Evolutionary conservation across 2,113 vertebrate species (phyloP).

Genomic region (Psammodynastes pulverulentus): DNA sequence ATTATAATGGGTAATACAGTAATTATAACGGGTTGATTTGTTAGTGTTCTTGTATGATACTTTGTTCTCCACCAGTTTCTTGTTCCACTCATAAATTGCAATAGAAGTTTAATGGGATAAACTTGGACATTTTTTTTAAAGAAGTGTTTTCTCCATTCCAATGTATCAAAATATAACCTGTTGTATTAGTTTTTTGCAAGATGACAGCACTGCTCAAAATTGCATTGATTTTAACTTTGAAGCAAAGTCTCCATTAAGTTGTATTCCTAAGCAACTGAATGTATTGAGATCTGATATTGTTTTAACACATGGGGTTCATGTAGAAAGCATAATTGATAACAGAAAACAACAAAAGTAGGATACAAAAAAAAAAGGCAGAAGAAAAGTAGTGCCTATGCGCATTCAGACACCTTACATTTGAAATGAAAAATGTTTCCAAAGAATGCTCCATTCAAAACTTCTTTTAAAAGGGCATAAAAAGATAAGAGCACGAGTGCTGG

Average conservation of each 20-base stretch:
- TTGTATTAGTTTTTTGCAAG: background rate
- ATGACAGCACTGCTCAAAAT: background rate
- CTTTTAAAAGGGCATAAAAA: background rate
- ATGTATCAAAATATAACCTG: background rate
- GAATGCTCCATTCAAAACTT: background rate
- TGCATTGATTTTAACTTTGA: background rate
- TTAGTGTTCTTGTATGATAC: background rate
- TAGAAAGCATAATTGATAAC: background rate
- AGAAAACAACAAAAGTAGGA: background rate
- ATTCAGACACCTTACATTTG: background rate
- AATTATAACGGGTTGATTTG: background rate
- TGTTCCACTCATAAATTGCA: background rate
- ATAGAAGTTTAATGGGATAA: background rate
- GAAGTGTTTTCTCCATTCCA: background rate
- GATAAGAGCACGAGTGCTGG: background rate
- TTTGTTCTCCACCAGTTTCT: background rate
- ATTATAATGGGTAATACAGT: too few relatives aligned
- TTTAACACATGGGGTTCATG: background rate
- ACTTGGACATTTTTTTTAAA: background rate
- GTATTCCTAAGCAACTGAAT: background rate
- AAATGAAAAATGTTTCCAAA: background rate
- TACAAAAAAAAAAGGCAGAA: background rate
- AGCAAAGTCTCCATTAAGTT: conserved; percentile 19
- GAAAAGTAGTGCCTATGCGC: conserved; percentile 9
- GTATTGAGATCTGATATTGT: conserved; percentile 36